Evolutionary conservation across 2,113 vertebrate genomes (phyloP).

Genomic region (Barnardius zonarius): DNA sequence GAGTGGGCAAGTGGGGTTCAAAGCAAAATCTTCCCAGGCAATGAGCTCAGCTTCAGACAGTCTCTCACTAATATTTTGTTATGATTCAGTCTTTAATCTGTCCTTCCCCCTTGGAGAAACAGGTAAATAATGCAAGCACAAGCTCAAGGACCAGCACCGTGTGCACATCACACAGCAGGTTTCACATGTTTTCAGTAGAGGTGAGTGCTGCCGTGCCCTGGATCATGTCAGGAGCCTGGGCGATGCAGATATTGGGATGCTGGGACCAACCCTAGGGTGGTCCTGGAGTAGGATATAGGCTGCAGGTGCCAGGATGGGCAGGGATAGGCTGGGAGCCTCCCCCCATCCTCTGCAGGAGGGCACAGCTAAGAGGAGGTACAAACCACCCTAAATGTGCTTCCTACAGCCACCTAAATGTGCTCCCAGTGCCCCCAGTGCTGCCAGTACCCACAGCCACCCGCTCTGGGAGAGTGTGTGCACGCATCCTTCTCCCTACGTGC

Average conservation of each 20-base stretch:
- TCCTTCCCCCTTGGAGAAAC: background rate
- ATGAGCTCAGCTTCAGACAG: background rate
- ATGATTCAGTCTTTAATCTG: background rate
- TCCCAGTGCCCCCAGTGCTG: background rate
- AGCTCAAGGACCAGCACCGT: background rate
- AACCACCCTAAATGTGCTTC: background rate
- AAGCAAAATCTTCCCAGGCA: background rate
- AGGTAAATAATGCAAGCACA: background rate
- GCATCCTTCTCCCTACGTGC: rapidly evolving
- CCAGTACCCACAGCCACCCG: rapidly evolving
- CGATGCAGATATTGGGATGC: background rate
- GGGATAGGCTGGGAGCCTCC: background rate
- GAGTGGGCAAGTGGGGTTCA: background rate
- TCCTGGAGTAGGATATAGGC: background rate
- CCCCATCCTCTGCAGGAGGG: too few relatives aligned
- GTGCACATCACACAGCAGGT: background rate
- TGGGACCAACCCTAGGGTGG: too few relatives aligned
- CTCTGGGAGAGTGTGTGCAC: rapidly evolving
- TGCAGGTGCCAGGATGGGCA: background rate
- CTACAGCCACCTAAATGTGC: rapidly evolving
- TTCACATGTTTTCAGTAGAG: background rate
- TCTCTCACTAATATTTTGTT: background rate
- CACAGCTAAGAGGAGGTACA: background rate
- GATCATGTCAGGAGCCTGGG: background rate
- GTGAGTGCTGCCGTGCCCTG: background rate